phyloP scores from a whole-genome alignment of 2,113 vertebrate genomes.

The Irena cyanogastra region DNA sequence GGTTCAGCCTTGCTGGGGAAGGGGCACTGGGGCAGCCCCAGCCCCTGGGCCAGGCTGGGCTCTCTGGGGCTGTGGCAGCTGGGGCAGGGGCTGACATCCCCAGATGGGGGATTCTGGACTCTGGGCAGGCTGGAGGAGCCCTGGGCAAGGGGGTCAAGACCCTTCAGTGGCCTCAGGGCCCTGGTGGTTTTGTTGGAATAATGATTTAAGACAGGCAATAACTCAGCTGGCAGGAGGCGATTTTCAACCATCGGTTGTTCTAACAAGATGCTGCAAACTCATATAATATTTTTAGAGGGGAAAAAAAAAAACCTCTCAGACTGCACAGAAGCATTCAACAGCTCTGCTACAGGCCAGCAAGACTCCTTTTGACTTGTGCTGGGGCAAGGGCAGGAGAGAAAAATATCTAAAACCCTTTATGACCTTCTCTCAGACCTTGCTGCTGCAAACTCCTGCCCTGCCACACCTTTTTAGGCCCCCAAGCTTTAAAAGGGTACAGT shows the following conservation, averaged over 20 bases:
- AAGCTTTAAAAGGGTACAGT: background rate
- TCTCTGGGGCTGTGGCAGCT: too few relatives aligned
- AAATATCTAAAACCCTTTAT: background rate
- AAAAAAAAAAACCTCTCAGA: background rate
- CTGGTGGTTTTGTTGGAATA: background rate
- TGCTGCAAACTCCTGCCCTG: background rate
- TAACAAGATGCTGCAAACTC: background rate
- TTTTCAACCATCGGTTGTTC: background rate
- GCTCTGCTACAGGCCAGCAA: background rate
- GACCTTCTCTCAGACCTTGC: background rate
- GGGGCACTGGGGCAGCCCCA: background rate
- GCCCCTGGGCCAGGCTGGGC: background rate
- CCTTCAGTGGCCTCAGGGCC: background rate
- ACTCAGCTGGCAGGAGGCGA: background rate
- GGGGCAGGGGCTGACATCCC: background rate
- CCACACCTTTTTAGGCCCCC: background rate
- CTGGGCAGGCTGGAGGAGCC: background rate
- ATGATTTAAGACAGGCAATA: background rate
- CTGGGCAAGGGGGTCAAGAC: background rate
- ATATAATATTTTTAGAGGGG: background rate
- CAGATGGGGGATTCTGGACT: accelerated
- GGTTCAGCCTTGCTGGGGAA: background rate
- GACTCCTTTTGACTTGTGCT: background rate
- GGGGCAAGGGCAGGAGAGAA: background rate
- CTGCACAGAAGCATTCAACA: accelerated